Percentiles rank a stretch among this genome's conserved stretches.
These are phyloP conservation scores for Pithys albifrons DNA, from an alignment of 2,113 vertebrate genomes.

Conservation along the genomic window DNA sequence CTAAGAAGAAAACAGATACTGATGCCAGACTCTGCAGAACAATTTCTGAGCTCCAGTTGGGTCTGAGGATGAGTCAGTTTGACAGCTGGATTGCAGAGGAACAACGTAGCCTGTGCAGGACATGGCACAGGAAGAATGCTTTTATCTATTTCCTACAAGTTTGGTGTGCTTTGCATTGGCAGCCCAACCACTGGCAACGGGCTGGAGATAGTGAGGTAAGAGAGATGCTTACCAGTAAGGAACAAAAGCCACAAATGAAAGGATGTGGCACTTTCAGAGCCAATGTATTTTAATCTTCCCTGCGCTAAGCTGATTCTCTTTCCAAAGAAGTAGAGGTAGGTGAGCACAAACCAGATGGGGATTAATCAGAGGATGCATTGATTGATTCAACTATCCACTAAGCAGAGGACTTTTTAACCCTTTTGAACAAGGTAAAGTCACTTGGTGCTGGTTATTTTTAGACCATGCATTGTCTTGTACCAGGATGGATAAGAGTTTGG, in stretches of 20 bases:
- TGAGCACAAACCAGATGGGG: constrained; percentile 8
- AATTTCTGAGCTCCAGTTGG: not conserved
- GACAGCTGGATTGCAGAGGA: not conserved
- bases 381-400: constrained; percentile 21
- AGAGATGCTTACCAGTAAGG: not conserved
- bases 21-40: not conserved
- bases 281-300: not conserved
- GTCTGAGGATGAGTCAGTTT: not conserved
- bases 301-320: not conserved
- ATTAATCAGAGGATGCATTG: constrained; percentile 12
- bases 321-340: not conserved
- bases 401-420: not conserved
- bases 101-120: not conserved
- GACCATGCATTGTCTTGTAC: not conserved
- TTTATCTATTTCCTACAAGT: not conserved
- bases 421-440: not conserved
- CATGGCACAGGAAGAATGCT: not conserved
- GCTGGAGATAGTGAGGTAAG: not conserved
- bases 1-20: not conserved
- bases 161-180: not conserved
- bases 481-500: not conserved
- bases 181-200: not conserved
- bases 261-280: not conserved
- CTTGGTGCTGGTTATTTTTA: not conserved
- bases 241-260: not conserved